Evolutionary conservation across 2,888 invertebrate genomes (phyloP).

Genomic region (Lypha dubia): DNA sequence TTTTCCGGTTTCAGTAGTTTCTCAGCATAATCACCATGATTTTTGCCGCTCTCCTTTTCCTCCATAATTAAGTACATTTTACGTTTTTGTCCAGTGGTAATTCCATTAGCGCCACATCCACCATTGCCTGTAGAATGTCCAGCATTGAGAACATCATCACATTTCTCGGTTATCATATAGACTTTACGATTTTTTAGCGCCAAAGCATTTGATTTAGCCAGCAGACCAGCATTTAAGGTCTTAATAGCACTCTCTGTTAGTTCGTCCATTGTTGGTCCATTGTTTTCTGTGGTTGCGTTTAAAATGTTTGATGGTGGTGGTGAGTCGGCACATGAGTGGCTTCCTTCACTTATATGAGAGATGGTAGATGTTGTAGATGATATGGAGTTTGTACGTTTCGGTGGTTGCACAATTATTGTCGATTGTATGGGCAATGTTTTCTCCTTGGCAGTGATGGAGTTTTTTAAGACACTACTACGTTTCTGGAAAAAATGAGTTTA

Average conservation of each 20-base stretch:
- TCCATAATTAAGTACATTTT: constrained; percentile 81
- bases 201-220: constrained; percentile 70
- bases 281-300: constrained; percentile 20
- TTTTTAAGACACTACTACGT: constrained; percentile 70
- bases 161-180: constrained; percentile 81
- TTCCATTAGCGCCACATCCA: constrained; percentile 61
- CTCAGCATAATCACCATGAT: constrained; percentile 32
- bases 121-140: constrained; percentile 48
- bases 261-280: constrained; percentile 64
- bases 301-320: constrained; percentile 72
- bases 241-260: constrained; percentile 68
- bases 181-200: constrained; percentile 78
- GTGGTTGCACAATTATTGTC: constrained; percentile 73
- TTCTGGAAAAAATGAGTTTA: constrained; percentile 65
- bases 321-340: constrained; percentile 70
- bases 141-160: constrained; percentile 69
- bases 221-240: constrained; percentile 64
- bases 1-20: constrained; percentile 70
- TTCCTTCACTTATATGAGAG: constrained; percentile 73
- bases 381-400: constrained; percentile 75
- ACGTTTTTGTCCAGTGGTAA: constrained; percentile 75
- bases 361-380: constrained; percentile 74
- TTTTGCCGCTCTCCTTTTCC: constrained; percentile 74
- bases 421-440: constrained; percentile 63
- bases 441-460: constrained; percentile 60